A percentile compares a stretch with the other conserved stretches of the same genome.
phyloP scores from a whole-genome alignment of 2,797 vertebrate species.

The Mormyrus proboscirostris region DNA sequence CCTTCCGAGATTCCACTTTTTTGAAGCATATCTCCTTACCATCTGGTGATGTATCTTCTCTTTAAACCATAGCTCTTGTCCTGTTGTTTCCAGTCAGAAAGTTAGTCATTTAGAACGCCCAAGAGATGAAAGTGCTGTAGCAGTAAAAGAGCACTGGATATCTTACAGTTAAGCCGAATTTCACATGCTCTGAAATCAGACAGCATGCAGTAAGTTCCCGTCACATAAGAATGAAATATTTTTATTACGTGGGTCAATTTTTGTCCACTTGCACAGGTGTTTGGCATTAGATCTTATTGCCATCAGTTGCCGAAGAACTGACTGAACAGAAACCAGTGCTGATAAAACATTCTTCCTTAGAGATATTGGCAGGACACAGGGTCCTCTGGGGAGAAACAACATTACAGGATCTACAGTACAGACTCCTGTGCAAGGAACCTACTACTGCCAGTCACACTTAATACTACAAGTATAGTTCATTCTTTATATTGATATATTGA shows the following conservation, averaged over 20 bases:
- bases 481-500: background rate
- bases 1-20: background rate
- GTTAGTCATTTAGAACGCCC: background rate
- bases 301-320: background rate
- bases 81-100: background rate
- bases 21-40: background rate
- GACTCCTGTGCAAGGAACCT: background rate
- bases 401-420: background rate
- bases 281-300: background rate
- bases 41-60: background rate
- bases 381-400: background rate
- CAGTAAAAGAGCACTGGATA: background rate
- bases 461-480: background rate
- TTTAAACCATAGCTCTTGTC: background rate
- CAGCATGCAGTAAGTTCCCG: background rate
- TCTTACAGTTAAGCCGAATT: background rate
- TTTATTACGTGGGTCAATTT: background rate
- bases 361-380: background rate
- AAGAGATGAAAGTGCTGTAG: background rate
- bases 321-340: background rate
- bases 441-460: background rate
- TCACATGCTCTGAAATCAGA: background rate
- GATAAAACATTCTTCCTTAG: background rate
- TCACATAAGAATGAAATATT: background rate
- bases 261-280: background rate